Base-by-base conservation (phyloP, 2,888 invertebrate genomes). In the Synanthedon vespiformis region DNA sequence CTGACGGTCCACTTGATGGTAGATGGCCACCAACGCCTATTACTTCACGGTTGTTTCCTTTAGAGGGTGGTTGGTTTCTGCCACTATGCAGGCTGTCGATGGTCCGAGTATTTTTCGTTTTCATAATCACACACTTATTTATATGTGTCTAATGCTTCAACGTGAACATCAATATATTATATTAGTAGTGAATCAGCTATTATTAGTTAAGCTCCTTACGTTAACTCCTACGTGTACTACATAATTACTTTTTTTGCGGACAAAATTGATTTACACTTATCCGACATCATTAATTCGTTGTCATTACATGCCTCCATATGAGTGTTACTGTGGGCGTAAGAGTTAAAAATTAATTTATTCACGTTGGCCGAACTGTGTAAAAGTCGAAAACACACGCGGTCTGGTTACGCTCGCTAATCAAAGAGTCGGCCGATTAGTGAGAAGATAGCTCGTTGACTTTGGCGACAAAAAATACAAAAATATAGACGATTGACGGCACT, bases 331-430 rank as follows among this genome's bases (percentile, higher is more conserved):
- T 76, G 59, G 74, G 74, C 60, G 65, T 65, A 57, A 61, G 61
- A 55, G 64, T 68, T 59, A 65, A 65, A 34, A 68, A 77, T 74
- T 71, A 73, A 79, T 77, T 74, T 68, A 72, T 67, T 68, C 62
- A 64, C 63, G 73, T 72, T 67, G 72, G 73, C 61, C 57, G 71
- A 60, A 62, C 64, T 61, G 65, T 63, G 64, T 58, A 59, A 61
- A 65, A 64, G 65, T 65, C 63, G 56, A 67, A 74, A 70, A 72
- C 69, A 68, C 63, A 64, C 64, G 63, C 66, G 70, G 75, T 83
- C 77, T 63, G 61, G 73, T 80, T 80, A 75, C 80, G 62, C 63
- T 74, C 76, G 74, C 81, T 81, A 81, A 82, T 83, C 77, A 81
- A 77, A 76, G 67, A 63, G 56, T 55, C 65, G 41, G n/a, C 40